Evolutionary conservation across 2,113 vertebrate genomes (phyloP).

Genomic region (Nymphicus hollandicus): DNA sequence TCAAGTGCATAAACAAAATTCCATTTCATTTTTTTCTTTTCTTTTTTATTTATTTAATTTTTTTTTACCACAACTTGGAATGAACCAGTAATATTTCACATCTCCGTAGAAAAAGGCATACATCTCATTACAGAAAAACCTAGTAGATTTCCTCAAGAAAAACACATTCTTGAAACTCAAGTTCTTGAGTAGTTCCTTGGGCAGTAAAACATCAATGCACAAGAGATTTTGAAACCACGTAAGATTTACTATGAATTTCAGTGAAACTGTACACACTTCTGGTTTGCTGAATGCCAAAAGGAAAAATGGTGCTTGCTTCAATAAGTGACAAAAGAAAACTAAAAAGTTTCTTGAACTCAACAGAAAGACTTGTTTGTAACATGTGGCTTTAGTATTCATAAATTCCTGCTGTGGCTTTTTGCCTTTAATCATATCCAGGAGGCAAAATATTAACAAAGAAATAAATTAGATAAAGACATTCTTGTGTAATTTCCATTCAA

Average conservation of each 20-base stretch:
- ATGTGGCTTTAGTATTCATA: neutral
- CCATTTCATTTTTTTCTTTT: neutral
- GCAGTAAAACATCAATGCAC: neutral
- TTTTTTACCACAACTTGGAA: accelerated
- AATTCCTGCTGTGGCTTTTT: neutral
- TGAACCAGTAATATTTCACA: neutral
- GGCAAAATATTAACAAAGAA: conserved; percentile 29
- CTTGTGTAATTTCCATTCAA: neutral
- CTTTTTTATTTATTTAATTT: too few species aligned
- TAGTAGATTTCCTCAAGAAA: neutral
- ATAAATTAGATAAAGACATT: conserved; percentile 15
- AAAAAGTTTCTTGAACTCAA: neutral
- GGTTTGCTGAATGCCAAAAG: neutral
- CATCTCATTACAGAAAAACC: neutral
- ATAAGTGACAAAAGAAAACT: neutral
- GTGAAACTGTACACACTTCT: neutral
- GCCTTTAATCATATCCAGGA: neutral
- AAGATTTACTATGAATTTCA: neutral
- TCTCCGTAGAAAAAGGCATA: neutral
- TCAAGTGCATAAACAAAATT: neutral
- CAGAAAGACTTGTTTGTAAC: neutral
- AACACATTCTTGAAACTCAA: neutral
- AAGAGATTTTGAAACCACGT: neutral
- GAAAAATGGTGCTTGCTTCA: neutral
- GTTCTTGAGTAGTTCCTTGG: neutral